Conservation (phyloP, 30 jellyfish, hydroid and myxozoan species). For the Sanderia malayensis region DNA sequence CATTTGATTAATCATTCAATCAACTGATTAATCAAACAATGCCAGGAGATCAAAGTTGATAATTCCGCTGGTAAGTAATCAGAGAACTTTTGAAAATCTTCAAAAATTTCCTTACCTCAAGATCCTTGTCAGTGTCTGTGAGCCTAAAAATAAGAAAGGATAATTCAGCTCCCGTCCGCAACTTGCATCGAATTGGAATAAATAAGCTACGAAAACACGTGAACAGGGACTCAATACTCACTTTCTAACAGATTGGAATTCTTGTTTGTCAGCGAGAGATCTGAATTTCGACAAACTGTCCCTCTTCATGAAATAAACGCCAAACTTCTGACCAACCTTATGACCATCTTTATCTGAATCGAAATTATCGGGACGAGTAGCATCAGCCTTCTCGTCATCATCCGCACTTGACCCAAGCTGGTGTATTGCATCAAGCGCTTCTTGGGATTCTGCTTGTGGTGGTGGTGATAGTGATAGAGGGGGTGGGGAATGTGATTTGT, state of each 20-base stretch:
- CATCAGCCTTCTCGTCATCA: neutral
- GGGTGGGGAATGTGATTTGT: neutral
- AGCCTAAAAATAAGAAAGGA: slow-evolving; percentile 17
- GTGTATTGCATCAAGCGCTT: neutral
- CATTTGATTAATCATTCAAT: no score
- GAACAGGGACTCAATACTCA: no score
- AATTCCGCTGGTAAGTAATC: no score
- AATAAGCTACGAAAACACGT: no score
- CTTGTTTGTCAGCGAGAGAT: neutral
- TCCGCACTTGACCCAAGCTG: neutral
- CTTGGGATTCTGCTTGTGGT: neutral
- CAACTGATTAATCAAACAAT: no score
- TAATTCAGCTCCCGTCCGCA: no score
- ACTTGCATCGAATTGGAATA: no score
- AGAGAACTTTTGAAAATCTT: no score
- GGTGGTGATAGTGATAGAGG: neutral
- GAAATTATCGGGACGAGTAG: no score
- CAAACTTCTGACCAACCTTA: neutral
- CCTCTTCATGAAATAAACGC: neutral
- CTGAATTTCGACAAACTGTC: neutral
- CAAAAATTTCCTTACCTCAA: no score
- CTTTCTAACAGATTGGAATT: neutral
- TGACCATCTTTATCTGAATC: neutral
- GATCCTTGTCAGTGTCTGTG: slow-evolving; percentile 20
- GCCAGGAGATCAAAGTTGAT: no score